These are phyloP conservation scores for Habroteleia sp. DNA, from an alignment of 2,888 invertebrate species.

Conservation along the genomic window DNA sequence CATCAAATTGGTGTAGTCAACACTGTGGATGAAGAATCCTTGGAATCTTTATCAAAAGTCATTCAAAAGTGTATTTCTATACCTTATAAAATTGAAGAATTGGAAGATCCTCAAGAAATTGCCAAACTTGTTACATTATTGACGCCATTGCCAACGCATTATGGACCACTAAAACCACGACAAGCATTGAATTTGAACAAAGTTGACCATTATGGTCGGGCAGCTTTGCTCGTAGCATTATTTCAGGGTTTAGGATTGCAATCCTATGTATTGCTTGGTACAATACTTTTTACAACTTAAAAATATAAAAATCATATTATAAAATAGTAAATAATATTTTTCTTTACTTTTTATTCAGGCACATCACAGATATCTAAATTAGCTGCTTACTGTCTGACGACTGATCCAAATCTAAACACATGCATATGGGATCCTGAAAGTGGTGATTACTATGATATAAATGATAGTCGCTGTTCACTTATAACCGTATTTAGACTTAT, in stretches of 20 bases:
- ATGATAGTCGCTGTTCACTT: slow-evolving; percentile 75
- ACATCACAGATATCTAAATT: slow-evolving; percentile 76
- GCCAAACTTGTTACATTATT: slow-evolving; percentile 74
- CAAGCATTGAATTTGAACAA: slow-evolving; percentile 77
- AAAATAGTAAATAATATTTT: too few relatives aligned
- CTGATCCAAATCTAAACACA: slow-evolving; percentile 68
- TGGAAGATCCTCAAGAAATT: slow-evolving; percentile 73
- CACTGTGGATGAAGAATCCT: slow-evolving; percentile 67
- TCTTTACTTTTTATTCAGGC: slow-evolving; percentile 69
- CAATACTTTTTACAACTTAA: not conserved
- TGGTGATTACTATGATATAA: slow-evolving; percentile 73
- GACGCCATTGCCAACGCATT: slow-evolving; percentile 73
- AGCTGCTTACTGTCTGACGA: slow-evolving; percentile 75
- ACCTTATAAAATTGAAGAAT: slow-evolving; percentile 73
- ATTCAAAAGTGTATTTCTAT: slow-evolving; percentile 75
- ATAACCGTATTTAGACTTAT: slow-evolving; percentile 74
- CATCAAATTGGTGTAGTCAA: slow-evolving; percentile 70
- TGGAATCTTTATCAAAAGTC: slow-evolving; percentile 72
- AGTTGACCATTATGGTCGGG: slow-evolving; percentile 78
- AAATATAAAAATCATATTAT: too few relatives aligned
- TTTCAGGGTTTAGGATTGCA: slow-evolving; percentile 74
- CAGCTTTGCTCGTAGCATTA: slow-evolving; percentile 74
- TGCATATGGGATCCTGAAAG: slow-evolving; percentile 78
- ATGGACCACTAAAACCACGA: slow-evolving; percentile 76
- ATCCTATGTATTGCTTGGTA: slow-evolving; percentile 76